phyloP scores from a whole-genome alignment of 1,140 invertebrate species.

The Pseudachorutes palmiensis region DNA sequence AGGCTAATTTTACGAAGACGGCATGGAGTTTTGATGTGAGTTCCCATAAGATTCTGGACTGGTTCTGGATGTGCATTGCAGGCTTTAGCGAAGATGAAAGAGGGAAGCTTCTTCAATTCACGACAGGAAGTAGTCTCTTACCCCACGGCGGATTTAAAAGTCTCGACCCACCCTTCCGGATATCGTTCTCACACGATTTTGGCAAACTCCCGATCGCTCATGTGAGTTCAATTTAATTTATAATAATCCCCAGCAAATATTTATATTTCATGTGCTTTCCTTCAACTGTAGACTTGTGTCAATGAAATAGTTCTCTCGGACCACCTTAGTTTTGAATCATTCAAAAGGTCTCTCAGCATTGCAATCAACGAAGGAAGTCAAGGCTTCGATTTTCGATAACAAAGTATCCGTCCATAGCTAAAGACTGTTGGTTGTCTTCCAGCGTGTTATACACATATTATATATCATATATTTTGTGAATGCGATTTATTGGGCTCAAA shows the following conservation, averaged over 20 bases:
- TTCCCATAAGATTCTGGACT: constrained; percentile 60
- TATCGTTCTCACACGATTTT: constrained; percentile 76
- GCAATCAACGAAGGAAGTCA: constrained; percentile 87
- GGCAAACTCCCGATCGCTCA: constrained; percentile 83
- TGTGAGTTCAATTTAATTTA: background rate
- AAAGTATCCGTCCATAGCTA: too few relatives aligned
- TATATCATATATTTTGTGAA: too few relatives aligned
- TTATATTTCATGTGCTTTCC: background rate
- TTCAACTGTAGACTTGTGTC: constrained; percentile 51
- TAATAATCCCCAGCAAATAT: background rate
- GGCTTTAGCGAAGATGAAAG: constrained; percentile 88
- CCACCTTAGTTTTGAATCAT: constrained; percentile 86
- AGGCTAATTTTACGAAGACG: constrained; percentile 53
- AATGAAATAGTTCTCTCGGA: constrained; percentile 90
- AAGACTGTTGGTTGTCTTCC: too few relatives aligned
- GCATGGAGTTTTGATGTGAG: background rate
- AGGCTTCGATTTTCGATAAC: constrained; percentile 71
- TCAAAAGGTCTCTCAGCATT: constrained; percentile 53
- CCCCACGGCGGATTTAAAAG: constrained; percentile 81
- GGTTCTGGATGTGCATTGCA: constrained; percentile 88
- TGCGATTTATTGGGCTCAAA: too few relatives aligned
- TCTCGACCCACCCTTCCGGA: constrained; percentile 79
- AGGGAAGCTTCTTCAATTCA: constrained; percentile 84
- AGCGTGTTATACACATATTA: too few relatives aligned
- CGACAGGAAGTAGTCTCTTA: constrained; percentile 80